Conservation (phyloP, 1,140 invertebrate species). For the Holotrichia oblita region DNA sequence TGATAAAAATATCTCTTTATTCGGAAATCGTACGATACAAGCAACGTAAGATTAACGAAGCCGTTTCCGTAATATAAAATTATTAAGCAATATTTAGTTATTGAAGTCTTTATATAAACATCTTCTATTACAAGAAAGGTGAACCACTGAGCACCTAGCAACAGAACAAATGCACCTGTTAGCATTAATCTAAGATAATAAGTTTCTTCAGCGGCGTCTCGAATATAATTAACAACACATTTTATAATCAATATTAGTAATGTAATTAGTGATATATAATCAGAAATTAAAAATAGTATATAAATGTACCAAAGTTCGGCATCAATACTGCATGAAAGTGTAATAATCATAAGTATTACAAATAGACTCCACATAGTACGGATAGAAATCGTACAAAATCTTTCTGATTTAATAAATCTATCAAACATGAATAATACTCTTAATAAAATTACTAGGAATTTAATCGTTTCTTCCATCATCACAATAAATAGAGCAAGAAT, state of each 20-base stretch:
- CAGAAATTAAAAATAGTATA: no score
- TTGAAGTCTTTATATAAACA: neutral
- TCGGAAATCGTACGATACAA: neutral
- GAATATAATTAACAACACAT: neutral
- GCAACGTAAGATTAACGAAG: neutral
- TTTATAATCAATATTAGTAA: neutral
- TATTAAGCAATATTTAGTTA: neutral
- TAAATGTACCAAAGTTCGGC: no score
- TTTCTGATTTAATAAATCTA: neutral
- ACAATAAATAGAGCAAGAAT: no score
- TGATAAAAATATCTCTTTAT: neutral
- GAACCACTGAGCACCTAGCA: neutral
- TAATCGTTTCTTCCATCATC: neutral
- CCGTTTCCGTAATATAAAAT: neutral
- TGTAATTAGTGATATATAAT: no score
- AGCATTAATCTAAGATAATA: neutral
- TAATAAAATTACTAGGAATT: neutral
- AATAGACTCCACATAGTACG: neutral
- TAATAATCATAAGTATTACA: neutral
- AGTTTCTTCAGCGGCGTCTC: neutral
- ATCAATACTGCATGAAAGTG: no score
- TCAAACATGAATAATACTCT: slow-evolving; percentile 1
- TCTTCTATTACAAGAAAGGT: neutral
- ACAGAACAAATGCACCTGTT: neutral
- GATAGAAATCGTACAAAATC: neutral